Base-by-base conservation (phyloP, 2,797 vertebrate genomes). In the Urocyon cinereoargenteus region DNA sequence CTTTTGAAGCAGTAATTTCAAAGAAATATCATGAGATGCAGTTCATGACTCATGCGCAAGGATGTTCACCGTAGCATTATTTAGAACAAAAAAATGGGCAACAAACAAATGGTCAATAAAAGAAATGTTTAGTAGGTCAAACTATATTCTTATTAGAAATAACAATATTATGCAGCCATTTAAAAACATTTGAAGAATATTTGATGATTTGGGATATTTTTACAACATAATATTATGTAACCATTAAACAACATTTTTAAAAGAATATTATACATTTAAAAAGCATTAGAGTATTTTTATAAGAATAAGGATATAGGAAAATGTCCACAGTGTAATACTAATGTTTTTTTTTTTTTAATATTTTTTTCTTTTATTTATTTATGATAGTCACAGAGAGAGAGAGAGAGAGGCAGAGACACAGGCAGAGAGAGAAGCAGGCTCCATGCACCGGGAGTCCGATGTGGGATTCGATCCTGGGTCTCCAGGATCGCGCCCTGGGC, bases 251-350 rank as follows among this genome's bases (percentile, higher is more conserved):
- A 87, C 2, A 21, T 9, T 49, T 79, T 96, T 87, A 86, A 26
- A 95, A 94, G 22, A 93, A 86, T 8, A 72, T 31, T 19, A 31
- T 49, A 51, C 28, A 5, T 49, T 28, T 4, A 45, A 75, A 75
- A 9, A 75, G 49, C 62, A 31, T 5, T 4, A 31, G 34, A 75
- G 45, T 10, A 77, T 53, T 79, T 95, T 96, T 87, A 89, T 36
- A 96, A 94, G 22, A 94, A 92, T 6, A 85, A 73, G n/a, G 14
- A 98, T 91, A 85, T 82, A 11, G 19, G 14, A 59, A 73, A 73
- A 79, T 68, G 92, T 24, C 40, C 31, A 86, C 22, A 45, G 40
- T 45, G 40, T 45, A 45, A 45, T 45, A 45, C 40, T 45, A n/a
- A n/a, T n/a, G n/a, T n/a, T n/a, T n/a, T n/a, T n/a, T n/a, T n/a